phyloP scores from a whole-genome alignment of 2,797 vertebrate species.

The Ctenosaura bakeri region DNA sequence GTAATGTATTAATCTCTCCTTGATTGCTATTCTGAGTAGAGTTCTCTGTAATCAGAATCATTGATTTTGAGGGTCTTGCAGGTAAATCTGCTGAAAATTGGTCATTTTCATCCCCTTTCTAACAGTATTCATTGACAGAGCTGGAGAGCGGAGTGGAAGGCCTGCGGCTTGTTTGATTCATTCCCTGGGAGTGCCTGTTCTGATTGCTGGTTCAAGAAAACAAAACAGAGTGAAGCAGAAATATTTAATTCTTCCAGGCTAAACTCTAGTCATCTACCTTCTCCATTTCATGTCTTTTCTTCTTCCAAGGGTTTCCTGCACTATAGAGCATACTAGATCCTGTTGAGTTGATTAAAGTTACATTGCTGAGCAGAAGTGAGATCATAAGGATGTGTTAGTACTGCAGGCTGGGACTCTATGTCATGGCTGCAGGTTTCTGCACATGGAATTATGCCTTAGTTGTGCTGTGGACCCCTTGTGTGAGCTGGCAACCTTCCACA shows the following conservation, averaged over 20 bases:
- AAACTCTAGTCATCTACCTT: not conserved
- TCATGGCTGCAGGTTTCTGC: too few species aligned
- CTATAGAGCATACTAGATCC: not conserved
- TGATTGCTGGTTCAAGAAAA: not conserved
- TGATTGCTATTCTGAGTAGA: slow-evolving; percentile 38
- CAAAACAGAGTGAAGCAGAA: not conserved
- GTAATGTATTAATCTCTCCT: slow-evolving; percentile 25
- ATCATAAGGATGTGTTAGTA: too few species aligned
- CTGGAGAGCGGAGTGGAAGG: not conserved
- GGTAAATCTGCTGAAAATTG: slow-evolving; percentile 29
- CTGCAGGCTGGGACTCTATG: too few species aligned
- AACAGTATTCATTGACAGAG: not conserved
- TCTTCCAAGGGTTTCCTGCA: not conserved
- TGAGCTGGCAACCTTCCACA: too few species aligned
- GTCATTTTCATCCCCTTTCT: slow-evolving; percentile 23
- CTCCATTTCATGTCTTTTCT: not conserved
- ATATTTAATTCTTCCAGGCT: not conserved
- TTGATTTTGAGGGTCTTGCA: slow-evolving; percentile 36
- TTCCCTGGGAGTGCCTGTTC: not conserved
- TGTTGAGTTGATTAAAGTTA: not conserved
- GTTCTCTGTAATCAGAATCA: slow-evolving; percentile 32
- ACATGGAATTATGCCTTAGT: too few species aligned
- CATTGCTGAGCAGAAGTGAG: not conserved
- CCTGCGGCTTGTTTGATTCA: not conserved
- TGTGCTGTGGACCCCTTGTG: too few species aligned